Evolutionary conservation across 2,797 vertebrate species (phyloP).

Genomic region (Acanthurus lineatus): DNA sequence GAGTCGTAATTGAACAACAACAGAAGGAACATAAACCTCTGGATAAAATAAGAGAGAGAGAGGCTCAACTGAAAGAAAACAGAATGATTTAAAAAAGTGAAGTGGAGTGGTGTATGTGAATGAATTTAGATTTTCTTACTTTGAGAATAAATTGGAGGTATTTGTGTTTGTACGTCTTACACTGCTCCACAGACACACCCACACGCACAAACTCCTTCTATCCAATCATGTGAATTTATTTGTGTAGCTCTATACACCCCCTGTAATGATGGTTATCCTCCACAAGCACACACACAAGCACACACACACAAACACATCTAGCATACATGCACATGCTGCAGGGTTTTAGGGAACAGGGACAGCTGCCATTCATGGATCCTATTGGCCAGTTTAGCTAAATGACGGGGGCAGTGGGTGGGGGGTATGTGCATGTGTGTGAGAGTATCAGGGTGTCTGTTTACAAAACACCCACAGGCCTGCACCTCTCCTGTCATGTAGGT

Average conservation of each 20-base stretch:
- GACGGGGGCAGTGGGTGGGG: constrained; percentile 21
- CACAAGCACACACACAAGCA: constrained; percentile 2
- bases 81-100: no score
- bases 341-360: constrained; percentile 55
- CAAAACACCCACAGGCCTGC: constrained; percentile 72
- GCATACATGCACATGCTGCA: constrained; percentile 44
- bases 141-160: background rate
- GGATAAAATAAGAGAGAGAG: constrained; percentile 45
- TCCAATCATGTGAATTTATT: background rate
- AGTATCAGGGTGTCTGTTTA: constrained; percentile 79
- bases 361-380: constrained; percentile 58
- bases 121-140: background rate
- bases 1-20: constrained; percentile 75
- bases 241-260: background rate
- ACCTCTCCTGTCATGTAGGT: constrained; percentile 60
- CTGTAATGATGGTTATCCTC: constrained; percentile 27
- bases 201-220: background rate
- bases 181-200: background rate
- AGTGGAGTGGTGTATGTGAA: background rate
- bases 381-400: constrained; percentile 64
- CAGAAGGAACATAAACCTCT: constrained; percentile 64
- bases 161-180: background rate
- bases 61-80: background rate
- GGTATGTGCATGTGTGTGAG: constrained; percentile 45
- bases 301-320: constrained; percentile 35